Conservation (phyloP, 2,797 vertebrate genomes). For the Limnodromus scolopaceus region DNA sequence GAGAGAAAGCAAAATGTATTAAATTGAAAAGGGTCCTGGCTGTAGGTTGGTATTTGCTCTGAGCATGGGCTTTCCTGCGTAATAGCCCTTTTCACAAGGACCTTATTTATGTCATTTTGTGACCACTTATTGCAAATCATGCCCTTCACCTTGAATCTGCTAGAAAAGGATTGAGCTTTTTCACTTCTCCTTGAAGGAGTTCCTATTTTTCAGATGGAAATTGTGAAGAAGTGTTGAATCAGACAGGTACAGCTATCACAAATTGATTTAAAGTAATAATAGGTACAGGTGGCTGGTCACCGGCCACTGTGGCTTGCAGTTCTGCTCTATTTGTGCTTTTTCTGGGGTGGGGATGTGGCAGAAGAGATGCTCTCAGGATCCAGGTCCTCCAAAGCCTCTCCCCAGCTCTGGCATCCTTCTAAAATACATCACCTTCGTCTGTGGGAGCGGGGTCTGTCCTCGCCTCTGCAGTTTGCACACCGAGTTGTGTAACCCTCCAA, state of each 20-base stretch:
- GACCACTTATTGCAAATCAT: background rate
- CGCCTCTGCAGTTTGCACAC: background rate
- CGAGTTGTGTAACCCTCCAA: background rate
- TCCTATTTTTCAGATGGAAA: background rate
- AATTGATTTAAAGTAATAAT: background rate
- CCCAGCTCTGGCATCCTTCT: background rate
- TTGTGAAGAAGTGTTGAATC: background rate
- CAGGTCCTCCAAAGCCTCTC: background rate
- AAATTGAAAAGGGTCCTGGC: background rate
- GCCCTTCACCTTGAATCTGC: background rate
- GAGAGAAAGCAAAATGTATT: background rate
- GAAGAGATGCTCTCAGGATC: background rate
- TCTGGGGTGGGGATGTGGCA: background rate
- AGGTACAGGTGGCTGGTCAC: background rate
- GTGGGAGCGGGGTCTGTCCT: fast-evolving
- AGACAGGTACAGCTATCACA: background rate
- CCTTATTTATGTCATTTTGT: background rate
- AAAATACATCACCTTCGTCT: background rate
- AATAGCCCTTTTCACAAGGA: background rate
- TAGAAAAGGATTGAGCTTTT: background rate
- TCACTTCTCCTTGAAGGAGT: background rate
- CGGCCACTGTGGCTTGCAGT: background rate
- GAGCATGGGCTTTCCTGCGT: background rate
- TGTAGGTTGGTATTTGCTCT: background rate
- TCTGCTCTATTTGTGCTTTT: background rate